Conservation (phyloP, 1,140 invertebrate species). For the Hetaerina americana region DNA sequence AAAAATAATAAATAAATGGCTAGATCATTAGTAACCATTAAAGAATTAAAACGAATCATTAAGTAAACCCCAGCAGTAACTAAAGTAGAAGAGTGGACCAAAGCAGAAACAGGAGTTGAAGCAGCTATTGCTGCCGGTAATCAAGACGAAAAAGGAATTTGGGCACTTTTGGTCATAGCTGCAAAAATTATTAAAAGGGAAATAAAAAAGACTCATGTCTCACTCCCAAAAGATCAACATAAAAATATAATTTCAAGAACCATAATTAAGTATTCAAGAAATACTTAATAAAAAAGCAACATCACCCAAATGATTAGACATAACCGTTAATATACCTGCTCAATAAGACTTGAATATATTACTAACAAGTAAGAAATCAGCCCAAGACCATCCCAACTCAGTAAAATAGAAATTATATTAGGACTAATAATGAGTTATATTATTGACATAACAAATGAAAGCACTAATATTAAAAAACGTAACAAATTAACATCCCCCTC, state of each 20-base stretch:
- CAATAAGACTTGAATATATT: conserved; percentile 46
- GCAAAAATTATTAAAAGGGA: conserved; percentile 35
- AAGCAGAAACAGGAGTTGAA: conserved; percentile 51
- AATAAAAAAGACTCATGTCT: conserved; percentile 29
- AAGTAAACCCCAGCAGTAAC: conserved; percentile 58
- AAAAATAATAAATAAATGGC: conserved; percentile 32
- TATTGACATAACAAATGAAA: conserved; percentile 52
- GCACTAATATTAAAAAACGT: conserved; percentile 42
- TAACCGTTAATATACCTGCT: conserved; percentile 44
- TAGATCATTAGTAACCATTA: conserved; percentile 24
- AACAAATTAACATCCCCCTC: conserved; percentile 30
- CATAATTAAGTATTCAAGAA: conserved; percentile 38
- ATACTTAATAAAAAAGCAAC: conserved; percentile 39
- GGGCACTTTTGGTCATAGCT: conserved; percentile 55
- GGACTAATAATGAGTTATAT: conserved; percentile 49
- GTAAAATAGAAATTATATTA: conserved; percentile 51
- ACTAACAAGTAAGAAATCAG: conserved; percentile 50
- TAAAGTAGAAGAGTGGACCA: conserved; percentile 61
- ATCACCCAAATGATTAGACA: conserved; percentile 48
- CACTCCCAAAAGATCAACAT: conserved; percentile 32
- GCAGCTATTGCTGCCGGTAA: conserved; percentile 53
- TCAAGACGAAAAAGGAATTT: conserved; percentile 57
- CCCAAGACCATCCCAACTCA: conserved; percentile 53
- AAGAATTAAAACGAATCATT: conserved; percentile 48
- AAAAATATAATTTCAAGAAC: conserved; percentile 36